Conservation (phyloP, 2,888 invertebrate species). For the Tolmerus cingulatus region DNA sequence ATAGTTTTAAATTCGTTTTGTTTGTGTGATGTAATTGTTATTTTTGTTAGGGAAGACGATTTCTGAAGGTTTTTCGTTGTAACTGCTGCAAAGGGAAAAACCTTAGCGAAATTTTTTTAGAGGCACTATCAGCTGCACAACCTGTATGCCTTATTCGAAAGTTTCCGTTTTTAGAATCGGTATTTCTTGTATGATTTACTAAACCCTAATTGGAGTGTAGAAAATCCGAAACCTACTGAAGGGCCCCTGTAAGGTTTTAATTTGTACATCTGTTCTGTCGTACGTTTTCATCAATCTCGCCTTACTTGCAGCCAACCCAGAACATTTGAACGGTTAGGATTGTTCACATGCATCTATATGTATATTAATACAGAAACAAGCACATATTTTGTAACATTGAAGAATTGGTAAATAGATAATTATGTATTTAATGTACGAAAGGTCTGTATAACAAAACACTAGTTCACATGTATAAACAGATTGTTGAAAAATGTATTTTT, state of each 20-base stretch:
- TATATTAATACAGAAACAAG: neutral
- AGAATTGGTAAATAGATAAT: constrained; percentile 12
- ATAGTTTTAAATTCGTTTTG: neutral
- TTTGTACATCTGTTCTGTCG: neutral
- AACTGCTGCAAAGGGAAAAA: neutral
- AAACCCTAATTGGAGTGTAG: neutral
- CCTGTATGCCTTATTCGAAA: neutral
- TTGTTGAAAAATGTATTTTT: constrained; percentile 31
- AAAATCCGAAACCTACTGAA: neutral
- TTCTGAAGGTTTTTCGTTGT: neutral
- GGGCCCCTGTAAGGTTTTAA: neutral
- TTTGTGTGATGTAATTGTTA: neutral
- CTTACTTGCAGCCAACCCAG: neutral
- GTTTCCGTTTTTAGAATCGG: neutral
- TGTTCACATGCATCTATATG: neutral
- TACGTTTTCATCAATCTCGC: neutral
- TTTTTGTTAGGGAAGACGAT: neutral
- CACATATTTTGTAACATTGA: constrained; percentile 12
- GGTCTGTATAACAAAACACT: neutral
- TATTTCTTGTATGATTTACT: neutral
- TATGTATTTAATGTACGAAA: constrained; percentile 5
- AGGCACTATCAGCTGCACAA: neutral
- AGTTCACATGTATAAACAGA: constrained; percentile 20
- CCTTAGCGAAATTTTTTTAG: neutral
- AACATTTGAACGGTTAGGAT: neutral